Evolutionary conservation across 2,888 invertebrate genomes (phyloP), one percentile per base, ranked within the genome.

Genomic region (Diadegma fenestrale): DNA sequence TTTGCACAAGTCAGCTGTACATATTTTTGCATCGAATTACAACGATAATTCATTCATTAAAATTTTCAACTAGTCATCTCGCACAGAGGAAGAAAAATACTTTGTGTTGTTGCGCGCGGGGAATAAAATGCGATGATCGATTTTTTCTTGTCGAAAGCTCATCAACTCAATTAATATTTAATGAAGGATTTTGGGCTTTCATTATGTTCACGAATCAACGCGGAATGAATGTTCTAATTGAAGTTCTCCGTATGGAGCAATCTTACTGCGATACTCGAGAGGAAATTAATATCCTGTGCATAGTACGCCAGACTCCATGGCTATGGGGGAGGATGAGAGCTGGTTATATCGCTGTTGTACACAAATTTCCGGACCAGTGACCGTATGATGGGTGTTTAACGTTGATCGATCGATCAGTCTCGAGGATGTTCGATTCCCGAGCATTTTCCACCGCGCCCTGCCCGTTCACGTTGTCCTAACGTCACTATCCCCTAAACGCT

Each of bases 351-450:
- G 77, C 54, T 41, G 81, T 64, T 82, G 81, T 86, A 80, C 78
- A 83, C 72, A 73, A 84, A 87, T 88, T 84, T 80, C 64, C 45
- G 77, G 64, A 77, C 71, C 51, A 43, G 61, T 80, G 79, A 71
- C 69, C 80, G 85, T 88, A 88, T 88, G 88, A 89, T 88, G 88
- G 87, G 86, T 84, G 86, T 88, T 90, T 87, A 87, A 85, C 90
- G 88, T 79, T 89, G 90, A 90, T 88, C 86, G 89, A 90, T 90
- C 87, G 88, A 87, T 86, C 83, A 86, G 81, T 63, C 87, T 73
- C 78, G 61, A 69, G 84, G 78, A 81, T 73, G 88, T 87, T 88
- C 87, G 85, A 89, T 88, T 87, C 66, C 84, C 83, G 66, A 80
- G 81, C 86, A 85, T 86, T 79, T 86, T 76, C 71, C 76, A 82